Conservation (phyloP, 2,888 invertebrate genomes). For the Acleris sparsana region DNA sequence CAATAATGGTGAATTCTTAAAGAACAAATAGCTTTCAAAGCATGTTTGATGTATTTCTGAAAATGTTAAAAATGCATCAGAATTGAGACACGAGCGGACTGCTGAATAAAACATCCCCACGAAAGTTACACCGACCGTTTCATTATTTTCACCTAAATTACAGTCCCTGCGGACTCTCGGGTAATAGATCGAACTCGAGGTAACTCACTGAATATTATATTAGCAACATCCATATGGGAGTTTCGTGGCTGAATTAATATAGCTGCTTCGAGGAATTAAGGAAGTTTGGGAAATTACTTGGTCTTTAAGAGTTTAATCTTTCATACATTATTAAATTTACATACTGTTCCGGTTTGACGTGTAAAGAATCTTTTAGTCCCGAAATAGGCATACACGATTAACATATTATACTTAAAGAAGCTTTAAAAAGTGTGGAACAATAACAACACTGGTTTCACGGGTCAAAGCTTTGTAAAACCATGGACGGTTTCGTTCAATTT, state of each 20-base stretch:
- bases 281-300: constrained; percentile 34
- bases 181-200: constrained; percentile 55
- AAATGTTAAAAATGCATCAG: constrained; percentile 31
- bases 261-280: constrained; percentile 33
- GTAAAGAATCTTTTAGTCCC: background rate
- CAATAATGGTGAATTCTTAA: too few relatives aligned
- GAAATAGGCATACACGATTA: too few relatives aligned
- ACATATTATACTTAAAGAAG: background rate
- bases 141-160: constrained; percentile 64
- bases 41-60: background rate
- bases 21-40: background rate
- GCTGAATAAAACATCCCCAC: constrained; percentile 56
- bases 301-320: constrained; percentile 27
- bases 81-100: constrained; percentile 30
- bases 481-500: constrained; percentile 55
- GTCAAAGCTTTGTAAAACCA: constrained; percentile 51
- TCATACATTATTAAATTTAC: constrained; percentile 12
- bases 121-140: constrained; percentile 58
- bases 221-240: constrained; percentile 50
- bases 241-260: constrained; percentile 47
- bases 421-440: background rate
- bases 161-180: constrained; percentile 50
- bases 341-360: background rate
- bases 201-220: constrained; percentile 60
- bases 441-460: constrained; percentile 29